Base-by-base conservation (phyloP, 2,888 invertebrate species). In the Erebia aethiops region DNA sequence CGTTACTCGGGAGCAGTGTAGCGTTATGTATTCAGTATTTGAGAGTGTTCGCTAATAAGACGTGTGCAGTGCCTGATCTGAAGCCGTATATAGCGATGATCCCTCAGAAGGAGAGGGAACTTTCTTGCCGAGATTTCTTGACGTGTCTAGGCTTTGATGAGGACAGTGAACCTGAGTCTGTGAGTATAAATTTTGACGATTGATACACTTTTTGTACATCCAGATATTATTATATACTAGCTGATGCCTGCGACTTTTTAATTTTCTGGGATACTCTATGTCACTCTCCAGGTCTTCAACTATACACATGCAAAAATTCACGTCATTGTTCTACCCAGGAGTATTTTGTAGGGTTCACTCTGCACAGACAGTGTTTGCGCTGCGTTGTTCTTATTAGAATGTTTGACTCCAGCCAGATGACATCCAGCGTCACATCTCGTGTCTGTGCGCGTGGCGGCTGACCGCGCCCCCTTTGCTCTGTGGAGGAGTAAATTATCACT, bases 21-120 rank as follows among this genome's bases (percentile, higher is more conserved):
- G 95, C 96, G 35, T 86, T 97, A 49, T 95, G 98, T 83, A 92
- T 96, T 73, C 95, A 96, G 78, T 99, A 98, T 90, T 97, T 97
- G 78, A 88, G 91, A 56, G 94, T 95, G 77, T 99, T 98, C 88
- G 98, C 98, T 2, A 95, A 97, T 79, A 98, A 98, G 82, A 95
- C 96, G 0, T 98, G 98, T 87, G 97, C 97, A 73, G 97, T 97
- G 72, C 95, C 96, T 10, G 99, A 99, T 85, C 92, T 99, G 65
- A 95, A 95, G 73, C 92, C 96, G 7, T 98, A 97, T 86, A 85
- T 98, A 62, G 90, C 94, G 58, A 94, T 97, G 78, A 91, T 98
- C 75, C 94, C 96, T 8, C 91, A 94, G 54, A 94, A 95, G 11
- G 94, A 95, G 74, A 94, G 95, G 74, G 90, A 94, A 73, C 93